A percentile compares a stretch with the other conserved stretches of the same genome.
Conservation (phyloP, 2,113 vertebrate species). For the Tringa solitaria region DNA sequence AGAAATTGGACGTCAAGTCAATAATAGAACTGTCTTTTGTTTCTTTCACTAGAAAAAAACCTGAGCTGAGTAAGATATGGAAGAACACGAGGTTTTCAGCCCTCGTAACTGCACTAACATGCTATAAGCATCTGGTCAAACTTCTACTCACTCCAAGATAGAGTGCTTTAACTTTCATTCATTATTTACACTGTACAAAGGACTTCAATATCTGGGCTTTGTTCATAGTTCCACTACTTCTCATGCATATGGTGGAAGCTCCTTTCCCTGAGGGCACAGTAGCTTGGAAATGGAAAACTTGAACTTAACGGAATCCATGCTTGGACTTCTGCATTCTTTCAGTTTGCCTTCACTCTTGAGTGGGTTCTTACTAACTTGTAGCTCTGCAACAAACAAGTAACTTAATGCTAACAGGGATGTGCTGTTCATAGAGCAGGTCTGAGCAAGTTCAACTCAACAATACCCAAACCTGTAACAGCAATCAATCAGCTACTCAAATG, state of each 20-base stretch:
- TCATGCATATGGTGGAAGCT: background rate
- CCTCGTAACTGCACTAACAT: background rate
- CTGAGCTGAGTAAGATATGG: background rate
- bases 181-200: constrained; percentile 12
- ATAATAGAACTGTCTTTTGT: background rate
- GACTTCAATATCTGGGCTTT: background rate
- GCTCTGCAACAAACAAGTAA: background rate
- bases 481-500: background rate
- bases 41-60: constrained; percentile 20
- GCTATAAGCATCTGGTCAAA: background rate
- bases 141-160: background rate
- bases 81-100: constrained; percentile 11
- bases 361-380: background rate
- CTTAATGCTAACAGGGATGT: background rate
- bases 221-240: background rate
- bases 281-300: background rate
- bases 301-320: background rate
- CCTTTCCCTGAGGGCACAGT: background rate
- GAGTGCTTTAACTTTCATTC: background rate
- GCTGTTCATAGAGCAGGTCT: background rate
- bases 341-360: background rate
- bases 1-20: background rate
- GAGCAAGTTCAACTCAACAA: background rate
- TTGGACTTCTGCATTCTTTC: background rate
- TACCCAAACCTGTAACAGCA: background rate